phyloP scores from a whole-genome alignment of 2,888 invertebrate genomes.

The Gandaritis pyraliata region DNA sequence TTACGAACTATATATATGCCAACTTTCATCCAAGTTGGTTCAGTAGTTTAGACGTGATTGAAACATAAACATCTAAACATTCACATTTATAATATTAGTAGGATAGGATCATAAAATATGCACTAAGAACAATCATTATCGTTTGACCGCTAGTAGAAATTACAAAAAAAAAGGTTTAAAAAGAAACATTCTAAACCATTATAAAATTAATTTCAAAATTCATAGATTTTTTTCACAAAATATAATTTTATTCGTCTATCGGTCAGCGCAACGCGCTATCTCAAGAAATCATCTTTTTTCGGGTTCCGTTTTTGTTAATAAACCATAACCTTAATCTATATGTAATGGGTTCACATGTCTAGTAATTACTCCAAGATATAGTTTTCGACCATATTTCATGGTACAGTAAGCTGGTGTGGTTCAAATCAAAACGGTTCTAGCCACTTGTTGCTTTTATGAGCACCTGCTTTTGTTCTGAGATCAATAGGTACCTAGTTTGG shows the following conservation, averaged over 20 bases:
- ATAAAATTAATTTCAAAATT: not conserved
- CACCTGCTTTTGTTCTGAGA: not conserved
- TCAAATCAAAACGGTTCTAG: slow-evolving; percentile 36
- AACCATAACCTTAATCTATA: slow-evolving; percentile 74
- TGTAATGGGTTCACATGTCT: slow-evolving; percentile 82
- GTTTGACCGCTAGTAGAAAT: too few species aligned
- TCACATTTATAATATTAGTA: too few species aligned
- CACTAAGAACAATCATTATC: too few species aligned
- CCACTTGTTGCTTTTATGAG: not conserved
- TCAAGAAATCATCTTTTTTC: slow-evolving; percentile 64
- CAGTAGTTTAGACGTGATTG: too few species aligned
- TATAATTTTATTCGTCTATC: slow-evolving; percentile 10
- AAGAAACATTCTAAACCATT: too few species aligned
- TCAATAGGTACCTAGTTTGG: too few species aligned
- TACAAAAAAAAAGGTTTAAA: too few species aligned
- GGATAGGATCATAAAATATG: too few species aligned
- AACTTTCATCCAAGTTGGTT: too few species aligned
- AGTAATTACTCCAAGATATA: slow-evolving; percentile 75
- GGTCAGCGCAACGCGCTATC: slow-evolving; percentile 52
- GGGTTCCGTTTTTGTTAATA: slow-evolving; percentile 56
- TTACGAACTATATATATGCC: too few species aligned
- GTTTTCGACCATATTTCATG: slow-evolving; percentile 78
- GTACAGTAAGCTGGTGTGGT: slow-evolving; percentile 60
- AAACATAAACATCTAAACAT: too few species aligned
- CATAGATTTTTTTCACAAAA: slow-evolving; percentile 6